phyloP scores from a whole-genome alignment of 1,140 invertebrate species.

The Heliconius eleuchia region DNA sequence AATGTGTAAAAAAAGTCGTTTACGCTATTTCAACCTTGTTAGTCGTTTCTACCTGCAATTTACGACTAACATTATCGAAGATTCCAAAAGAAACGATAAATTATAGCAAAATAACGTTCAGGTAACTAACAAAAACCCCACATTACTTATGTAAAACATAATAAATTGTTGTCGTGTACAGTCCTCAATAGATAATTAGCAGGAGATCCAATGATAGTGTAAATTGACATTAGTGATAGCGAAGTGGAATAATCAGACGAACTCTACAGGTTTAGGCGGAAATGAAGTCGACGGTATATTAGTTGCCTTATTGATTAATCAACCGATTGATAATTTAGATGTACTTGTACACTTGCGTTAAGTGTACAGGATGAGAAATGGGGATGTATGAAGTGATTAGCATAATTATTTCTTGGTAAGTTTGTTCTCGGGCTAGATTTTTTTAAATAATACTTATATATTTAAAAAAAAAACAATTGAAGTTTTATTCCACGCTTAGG shows the following conservation, averaged over 20 bases:
- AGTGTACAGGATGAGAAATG: background rate
- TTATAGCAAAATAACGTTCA: background rate
- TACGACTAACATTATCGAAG: too few species aligned
- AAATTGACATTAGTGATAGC: constrained; percentile 28
- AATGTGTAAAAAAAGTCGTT: too few species aligned
- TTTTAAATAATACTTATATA: background rate
- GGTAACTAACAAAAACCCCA: background rate
- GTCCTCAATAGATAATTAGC: constrained; percentile 19
- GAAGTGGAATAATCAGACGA: constrained; percentile 9
- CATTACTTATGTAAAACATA: background rate
- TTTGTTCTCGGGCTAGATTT: background rate
- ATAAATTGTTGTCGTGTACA: constrained; percentile 15
- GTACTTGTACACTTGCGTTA: background rate
- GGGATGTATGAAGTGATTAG: constrained; percentile 3
- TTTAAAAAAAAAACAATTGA: too few species aligned
- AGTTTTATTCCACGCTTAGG: too few species aligned
- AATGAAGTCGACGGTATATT: constrained; percentile 15
- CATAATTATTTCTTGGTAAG: background rate
- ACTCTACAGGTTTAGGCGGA: constrained; percentile 23
- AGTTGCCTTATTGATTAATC: constrained; percentile 24
- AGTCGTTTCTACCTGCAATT: too few species aligned
- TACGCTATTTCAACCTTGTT: too few species aligned
- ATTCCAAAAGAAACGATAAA: too few species aligned
- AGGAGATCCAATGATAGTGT: constrained; percentile 19
- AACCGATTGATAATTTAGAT: constrained; percentile 6